Evolutionary conservation across 2,113 vertebrate genomes (phyloP).

Genomic region (Xiphias gladius): DNA sequence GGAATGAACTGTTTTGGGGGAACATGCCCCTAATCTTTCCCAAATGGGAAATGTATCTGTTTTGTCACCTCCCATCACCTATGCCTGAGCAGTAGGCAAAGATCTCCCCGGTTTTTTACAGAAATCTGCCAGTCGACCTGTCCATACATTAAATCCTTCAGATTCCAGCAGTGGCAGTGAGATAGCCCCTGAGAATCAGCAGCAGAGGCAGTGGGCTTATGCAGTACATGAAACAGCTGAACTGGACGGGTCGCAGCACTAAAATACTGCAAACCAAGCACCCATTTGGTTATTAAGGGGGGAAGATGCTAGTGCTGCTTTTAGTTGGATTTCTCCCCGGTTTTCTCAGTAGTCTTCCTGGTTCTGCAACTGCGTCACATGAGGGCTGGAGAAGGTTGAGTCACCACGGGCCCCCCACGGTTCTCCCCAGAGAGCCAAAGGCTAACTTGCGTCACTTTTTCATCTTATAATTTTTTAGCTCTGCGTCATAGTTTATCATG

Average conservation of each 20-base stretch:
- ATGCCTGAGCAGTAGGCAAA: not conserved
- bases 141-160: constrained; percentile 27
- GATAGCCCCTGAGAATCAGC: constrained; percentile 77
- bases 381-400: constrained; percentile 56
- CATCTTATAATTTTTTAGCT: constrained; percentile 48
- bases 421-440: constrained; percentile 57
- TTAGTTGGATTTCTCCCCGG: constrained; percentile 47
- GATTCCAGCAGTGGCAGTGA: constrained; percentile 22
- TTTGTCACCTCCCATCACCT: constrained; percentile 11
- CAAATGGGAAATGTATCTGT: not conserved
- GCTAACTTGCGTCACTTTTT: constrained; percentile 64
- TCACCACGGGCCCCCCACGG: constrained; percentile 40
- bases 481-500: constrained; percentile 74
- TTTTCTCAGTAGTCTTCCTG: constrained; percentile 72
- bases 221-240: constrained; percentile 70
- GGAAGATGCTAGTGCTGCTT: constrained; percentile 63
- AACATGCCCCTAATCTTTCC: not conserved
- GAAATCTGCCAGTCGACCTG: not conserved
- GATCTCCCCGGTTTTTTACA: not conserved
- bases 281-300: constrained; percentile 39
- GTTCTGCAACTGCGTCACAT: constrained; percentile 59
- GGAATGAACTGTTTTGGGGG: constrained; percentile 13
- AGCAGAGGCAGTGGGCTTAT: constrained; percentile 50
- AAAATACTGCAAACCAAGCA: constrained; percentile 62
- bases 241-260: constrained; percentile 65